phyloP scores from a whole-genome alignment of 2,797 vertebrate species.

The Scleropages formosus region DNA sequence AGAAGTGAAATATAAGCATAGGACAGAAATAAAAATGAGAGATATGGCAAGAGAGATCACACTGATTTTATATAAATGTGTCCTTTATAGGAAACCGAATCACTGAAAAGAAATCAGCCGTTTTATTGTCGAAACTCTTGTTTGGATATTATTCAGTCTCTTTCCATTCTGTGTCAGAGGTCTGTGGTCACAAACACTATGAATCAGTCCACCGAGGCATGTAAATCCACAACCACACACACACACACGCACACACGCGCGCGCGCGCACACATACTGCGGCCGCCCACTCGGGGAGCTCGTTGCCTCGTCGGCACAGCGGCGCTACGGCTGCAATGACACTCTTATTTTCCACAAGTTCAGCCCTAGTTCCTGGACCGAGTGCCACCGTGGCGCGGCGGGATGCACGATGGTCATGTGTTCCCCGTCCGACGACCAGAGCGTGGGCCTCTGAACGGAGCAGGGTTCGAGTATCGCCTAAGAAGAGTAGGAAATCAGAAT shows the following conservation, averaged over 20 bases:
- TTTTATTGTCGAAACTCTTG: slow-evolving; percentile 22
- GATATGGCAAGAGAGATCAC: neutral
- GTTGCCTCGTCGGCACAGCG: neutral
- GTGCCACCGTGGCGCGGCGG: too few species aligned
- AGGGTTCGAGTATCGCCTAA: too few species aligned
- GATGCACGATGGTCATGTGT: too few species aligned
- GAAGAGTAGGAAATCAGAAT: too few species aligned
- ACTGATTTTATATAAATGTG: slow-evolving; percentile 32
- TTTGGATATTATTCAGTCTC: slow-evolving; percentile 38
- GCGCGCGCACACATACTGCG: neutral
- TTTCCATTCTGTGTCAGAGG: slow-evolving; percentile 38
- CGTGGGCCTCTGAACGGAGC: too few species aligned
- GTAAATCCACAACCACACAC: slow-evolving; percentile 30
- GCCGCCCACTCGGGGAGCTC: slow-evolving; percentile 20
- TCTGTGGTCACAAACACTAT: slow-evolving; percentile 23
- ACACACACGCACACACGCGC: neutral
- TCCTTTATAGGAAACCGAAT: slow-evolving; percentile 37
- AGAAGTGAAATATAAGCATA: slow-evolving; percentile 8
- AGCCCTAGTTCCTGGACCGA: neutral
- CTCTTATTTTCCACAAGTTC: neutral
- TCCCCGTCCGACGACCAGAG: too few species aligned
- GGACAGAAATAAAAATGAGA: neutral
- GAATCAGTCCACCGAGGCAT: slow-evolving; percentile 19
- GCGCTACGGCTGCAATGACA: neutral
- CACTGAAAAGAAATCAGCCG: slow-evolving; percentile 34